Evolutionary conservation across 1,140 invertebrate species (phyloP).

Genomic region (Drosophila ambigua): DNA sequence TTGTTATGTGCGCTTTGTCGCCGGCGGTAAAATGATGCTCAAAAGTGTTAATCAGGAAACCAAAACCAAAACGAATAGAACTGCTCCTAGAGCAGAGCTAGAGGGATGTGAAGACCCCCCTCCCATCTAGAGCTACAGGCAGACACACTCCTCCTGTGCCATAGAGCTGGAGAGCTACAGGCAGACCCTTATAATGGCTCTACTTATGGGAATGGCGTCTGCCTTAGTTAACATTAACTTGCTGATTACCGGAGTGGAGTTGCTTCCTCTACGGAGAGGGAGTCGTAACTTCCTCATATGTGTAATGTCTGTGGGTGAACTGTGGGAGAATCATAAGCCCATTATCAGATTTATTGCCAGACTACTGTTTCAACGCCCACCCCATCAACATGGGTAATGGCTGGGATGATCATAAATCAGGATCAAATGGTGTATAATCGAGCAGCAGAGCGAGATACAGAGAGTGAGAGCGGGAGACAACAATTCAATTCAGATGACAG

Average conservation of each 20-base stretch:
- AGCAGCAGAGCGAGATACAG: neutral
- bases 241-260: slow-evolving; percentile 26
- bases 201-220: slow-evolving; percentile 38
- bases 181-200: slow-evolving; percentile 66
- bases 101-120: slow-evolving; percentile 15
- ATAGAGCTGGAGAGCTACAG: neutral
- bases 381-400: slow-evolving; percentile 23
- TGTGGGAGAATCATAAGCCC: slow-evolving; percentile 50
- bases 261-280: no score
- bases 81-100: no score
- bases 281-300: slow-evolving; percentile 34
- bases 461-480: slow-evolving; percentile 7
- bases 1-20: slow-evolving; percentile 74
- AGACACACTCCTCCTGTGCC: slow-evolving; percentile 16
- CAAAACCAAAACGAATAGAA: no score
- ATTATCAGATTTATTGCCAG: slow-evolving; percentile 56
- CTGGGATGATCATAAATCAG: slow-evolving; percentile 65
- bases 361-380: slow-evolving; percentile 54
- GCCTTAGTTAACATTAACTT: slow-evolving; percentile 28
- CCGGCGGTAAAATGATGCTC: slow-evolving; percentile 77
- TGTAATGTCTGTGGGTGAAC: slow-evolving; percentile 30
- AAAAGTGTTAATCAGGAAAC: slow-evolving; percentile 80
- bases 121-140: neutral
- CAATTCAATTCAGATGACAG: slow-evolving; percentile 70
- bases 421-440: slow-evolving; percentile 35